Percentiles rank a stretch among this genome's conserved stretches.
Conservation (phyloP, 1,140 invertebrate species). For the Anadara kagoshimensis region DNA sequence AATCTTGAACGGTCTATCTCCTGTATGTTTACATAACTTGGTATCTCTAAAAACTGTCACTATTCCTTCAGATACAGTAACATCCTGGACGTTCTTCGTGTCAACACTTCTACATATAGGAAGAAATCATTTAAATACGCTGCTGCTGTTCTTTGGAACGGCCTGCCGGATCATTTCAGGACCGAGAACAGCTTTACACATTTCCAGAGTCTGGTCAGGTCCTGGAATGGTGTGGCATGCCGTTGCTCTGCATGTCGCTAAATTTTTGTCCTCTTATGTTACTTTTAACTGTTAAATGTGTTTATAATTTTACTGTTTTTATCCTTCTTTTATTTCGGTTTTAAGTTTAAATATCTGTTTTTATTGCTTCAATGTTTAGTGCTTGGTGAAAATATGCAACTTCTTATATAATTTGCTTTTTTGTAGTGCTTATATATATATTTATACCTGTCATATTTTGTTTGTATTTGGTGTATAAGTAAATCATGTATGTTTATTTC, state of each 20-base stretch:
- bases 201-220: not conserved
- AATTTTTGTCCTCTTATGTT: too few relatives aligned
- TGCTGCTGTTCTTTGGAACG: constrained; percentile 15
- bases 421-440: too few relatives aligned
- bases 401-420: too few relatives aligned
- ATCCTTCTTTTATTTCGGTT: not conserved
- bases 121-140: constrained; percentile 19
- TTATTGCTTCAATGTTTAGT: not conserved
- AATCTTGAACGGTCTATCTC: constrained; percentile 17
- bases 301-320: too few relatives aligned
- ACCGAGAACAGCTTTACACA: constrained; percentile 3
- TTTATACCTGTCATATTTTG: too few relatives aligned
- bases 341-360: not conserved
- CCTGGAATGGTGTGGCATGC: constrained; percentile 2
- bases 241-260: too few relatives aligned
- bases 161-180: constrained; percentile 21
- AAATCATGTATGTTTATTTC: too few relatives aligned
- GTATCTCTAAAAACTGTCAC: not conserved
- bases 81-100: not conserved
- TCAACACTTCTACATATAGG: not conserved
- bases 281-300: too few relatives aligned
- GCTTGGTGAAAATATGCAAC: too few relatives aligned
- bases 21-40: constrained; percentile 1
- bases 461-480: too few relatives aligned
- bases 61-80: constrained; percentile 17